Base-by-base conservation (phyloP, 1,140 invertebrate species). In the Zaprionus lachaisei region DNA sequence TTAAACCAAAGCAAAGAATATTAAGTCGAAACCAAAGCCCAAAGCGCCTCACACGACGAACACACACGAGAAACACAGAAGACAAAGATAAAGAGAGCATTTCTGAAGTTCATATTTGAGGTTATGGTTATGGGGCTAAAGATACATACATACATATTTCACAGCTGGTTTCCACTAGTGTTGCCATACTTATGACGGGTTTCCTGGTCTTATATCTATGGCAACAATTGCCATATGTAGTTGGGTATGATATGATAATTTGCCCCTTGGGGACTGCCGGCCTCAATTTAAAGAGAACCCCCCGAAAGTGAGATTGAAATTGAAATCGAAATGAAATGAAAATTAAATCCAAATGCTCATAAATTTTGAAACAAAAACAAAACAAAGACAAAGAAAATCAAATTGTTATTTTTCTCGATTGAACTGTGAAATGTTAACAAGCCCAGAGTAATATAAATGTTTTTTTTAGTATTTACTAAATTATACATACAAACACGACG, bases 401-500 rank as follows among this genome's bases (percentile, higher is more conserved):
- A 73, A 60, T 64, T 81, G 65, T 82, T 82, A 62, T 80, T 69
- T 57, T 82, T 80, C 79, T 83, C 68, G 67, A 80, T 83, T 80
- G 81, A 83, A 83, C 81, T 84, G 77, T 83, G 75, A 78, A 69
- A 65, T 72, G 80, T 82, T 82, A 82, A 82, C 74, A 83, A 61
- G 15, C 62, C 47, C 34, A 51, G 47, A 51, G n/a, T 51, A 51
- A 51, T 22, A 38, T 38, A 57, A 44, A 38, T 66, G 60, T 73
- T 63, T 66, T 77, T 69, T 79, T 81, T 31, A 54, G 37, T 70
- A 62, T 64, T 71, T 71, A 62, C 34, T 31, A 54, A 62, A 70
- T 67, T 69, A 61, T 61, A 66, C 64, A 66, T 41, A 44, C 41
- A 44, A 17, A n/a, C 41, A 44, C n/a, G 41, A 17, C 41, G 7